Percentiles rank a stretch among this genome's conserved stretches.
These are phyloP conservation scores for Diaphora mendica DNA, from an alignment of 2,888 invertebrate genomes.

Conservation along the genomic window DNA sequence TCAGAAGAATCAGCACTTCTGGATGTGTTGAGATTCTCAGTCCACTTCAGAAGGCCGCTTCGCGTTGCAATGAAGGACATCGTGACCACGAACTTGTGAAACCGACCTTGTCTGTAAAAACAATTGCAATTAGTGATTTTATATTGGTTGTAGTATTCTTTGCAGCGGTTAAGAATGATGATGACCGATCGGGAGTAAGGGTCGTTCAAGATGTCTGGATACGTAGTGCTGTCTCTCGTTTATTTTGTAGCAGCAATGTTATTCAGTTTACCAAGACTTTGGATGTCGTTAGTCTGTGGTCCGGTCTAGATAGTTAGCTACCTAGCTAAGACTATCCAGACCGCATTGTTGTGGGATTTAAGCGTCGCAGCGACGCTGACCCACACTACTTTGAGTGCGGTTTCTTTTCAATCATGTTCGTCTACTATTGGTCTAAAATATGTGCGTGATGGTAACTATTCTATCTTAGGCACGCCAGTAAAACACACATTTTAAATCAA, in stretches of 20 bases:
- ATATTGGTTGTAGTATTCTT: background rate
- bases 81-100: conserved; percentile 94
- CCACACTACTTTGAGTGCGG: no score
- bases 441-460: no score
- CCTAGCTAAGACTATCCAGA: background rate
- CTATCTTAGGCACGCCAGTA: no score
- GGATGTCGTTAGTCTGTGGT: background rate
- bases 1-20: conserved; percentile 87
- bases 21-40: conserved; percentile 88
- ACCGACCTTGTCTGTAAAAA: conserved; percentile 92
- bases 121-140: conserved; percentile 23
- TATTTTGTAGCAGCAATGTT: background rate
- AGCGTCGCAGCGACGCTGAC: no score
- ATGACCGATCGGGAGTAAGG: background rate
- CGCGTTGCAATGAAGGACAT: conserved; percentile 96
- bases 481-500: no score
- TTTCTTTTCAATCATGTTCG: no score
- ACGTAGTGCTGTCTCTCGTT: background rate
- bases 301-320: background rate
- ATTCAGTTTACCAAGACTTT: background rate
- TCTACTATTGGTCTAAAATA: no score
- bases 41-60: conserved; percentile 95
- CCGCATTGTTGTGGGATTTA: no score
- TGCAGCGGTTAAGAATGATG: background rate
- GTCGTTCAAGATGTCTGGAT: background rate